Evolutionary conservation across 2,888 invertebrate genomes (phyloP).

Genomic region (Cheilosia impressa): DNA sequence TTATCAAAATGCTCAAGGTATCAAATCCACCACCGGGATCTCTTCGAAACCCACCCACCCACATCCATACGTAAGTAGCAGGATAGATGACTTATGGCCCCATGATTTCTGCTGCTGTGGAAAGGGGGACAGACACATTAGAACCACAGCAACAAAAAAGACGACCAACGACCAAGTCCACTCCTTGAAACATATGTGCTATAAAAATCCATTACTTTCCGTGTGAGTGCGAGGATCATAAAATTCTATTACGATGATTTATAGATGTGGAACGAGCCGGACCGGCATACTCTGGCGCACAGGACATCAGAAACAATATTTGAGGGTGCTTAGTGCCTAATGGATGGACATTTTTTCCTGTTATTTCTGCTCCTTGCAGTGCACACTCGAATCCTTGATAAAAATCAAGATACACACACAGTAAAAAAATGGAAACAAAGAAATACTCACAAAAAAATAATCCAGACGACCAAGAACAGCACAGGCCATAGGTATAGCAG

Average conservation of each 20-base stretch:
- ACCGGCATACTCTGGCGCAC: slow-evolving; percentile 27
- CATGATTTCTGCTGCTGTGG: slow-evolving; percentile 20
- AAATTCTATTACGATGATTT: slow-evolving; percentile 76
- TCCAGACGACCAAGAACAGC: slow-evolving; percentile 11
- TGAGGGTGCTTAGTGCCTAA: slow-evolving; percentile 74
- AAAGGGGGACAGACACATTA: slow-evolving; percentile 56
- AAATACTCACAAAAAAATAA: slow-evolving; percentile 17
- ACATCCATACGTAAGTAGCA: neutral
- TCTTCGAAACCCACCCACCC: slow-evolving; percentile 11
- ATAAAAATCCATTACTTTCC: slow-evolving; percentile 75
- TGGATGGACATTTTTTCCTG: slow-evolving; percentile 74
- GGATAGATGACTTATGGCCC: slow-evolving; percentile 63
- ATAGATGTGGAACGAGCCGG: slow-evolving; percentile 71
- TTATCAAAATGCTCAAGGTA: slow-evolving; percentile 59
- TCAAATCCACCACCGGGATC: slow-evolving; percentile 40
- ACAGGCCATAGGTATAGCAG: slow-evolving; percentile 2
- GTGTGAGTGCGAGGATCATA: slow-evolving; percentile 75
- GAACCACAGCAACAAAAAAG: slow-evolving; percentile 23
- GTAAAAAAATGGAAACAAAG: slow-evolving; percentile 51
- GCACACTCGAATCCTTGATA: slow-evolving; percentile 67
- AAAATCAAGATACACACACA: slow-evolving; percentile 57
- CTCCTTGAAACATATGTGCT: slow-evolving; percentile 73
- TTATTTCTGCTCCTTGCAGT: slow-evolving; percentile 70
- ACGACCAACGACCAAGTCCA: slow-evolving; percentile 56
- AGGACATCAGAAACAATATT: slow-evolving; percentile 66